Evolutionary conservation across 1,140 invertebrate species (phyloP).

Genomic region (Tribolium castaneum): DNA sequence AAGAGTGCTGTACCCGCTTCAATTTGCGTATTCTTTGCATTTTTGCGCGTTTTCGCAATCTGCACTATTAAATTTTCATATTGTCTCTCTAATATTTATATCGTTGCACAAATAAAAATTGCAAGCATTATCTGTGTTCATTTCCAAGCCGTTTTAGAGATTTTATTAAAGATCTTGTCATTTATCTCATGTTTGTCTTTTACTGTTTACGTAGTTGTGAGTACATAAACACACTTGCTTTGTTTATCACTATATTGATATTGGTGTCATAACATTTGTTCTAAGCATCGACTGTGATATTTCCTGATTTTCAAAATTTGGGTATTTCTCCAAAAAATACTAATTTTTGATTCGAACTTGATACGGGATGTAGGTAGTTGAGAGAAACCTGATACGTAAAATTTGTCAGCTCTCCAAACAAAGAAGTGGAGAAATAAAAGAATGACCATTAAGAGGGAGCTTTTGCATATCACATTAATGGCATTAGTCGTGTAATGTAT

Average conservation of each 20-base stretch:
- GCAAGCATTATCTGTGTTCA: not conserved
- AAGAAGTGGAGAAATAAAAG: not conserved
- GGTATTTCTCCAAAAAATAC: not conserved
- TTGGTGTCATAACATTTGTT: not conserved
- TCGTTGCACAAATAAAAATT: not conserved
- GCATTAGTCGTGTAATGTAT: not conserved
- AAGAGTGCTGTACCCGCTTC: not conserved
- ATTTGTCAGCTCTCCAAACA: not conserved
- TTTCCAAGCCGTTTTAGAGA: not conserved
- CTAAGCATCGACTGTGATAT: not conserved
- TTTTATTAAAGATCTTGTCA: not conserved
- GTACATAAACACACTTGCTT: not conserved
- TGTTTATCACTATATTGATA: not conserved
- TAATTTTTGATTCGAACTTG: not conserved
- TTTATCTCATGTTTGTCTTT: not conserved
- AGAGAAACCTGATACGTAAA: not conserved
- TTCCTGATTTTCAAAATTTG: too few species aligned
- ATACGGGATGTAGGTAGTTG: not conserved
- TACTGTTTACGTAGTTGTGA: not conserved
- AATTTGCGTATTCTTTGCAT: not conserved
- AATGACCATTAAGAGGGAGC: not conserved
- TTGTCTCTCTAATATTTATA: not conserved
- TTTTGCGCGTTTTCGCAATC: not conserved
- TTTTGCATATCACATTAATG: not conserved
- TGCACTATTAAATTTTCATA: conserved; percentile 12